Base-by-base conservation (phyloP, 2,888 invertebrate species). In the Sarcophaga rosellei region DNA sequence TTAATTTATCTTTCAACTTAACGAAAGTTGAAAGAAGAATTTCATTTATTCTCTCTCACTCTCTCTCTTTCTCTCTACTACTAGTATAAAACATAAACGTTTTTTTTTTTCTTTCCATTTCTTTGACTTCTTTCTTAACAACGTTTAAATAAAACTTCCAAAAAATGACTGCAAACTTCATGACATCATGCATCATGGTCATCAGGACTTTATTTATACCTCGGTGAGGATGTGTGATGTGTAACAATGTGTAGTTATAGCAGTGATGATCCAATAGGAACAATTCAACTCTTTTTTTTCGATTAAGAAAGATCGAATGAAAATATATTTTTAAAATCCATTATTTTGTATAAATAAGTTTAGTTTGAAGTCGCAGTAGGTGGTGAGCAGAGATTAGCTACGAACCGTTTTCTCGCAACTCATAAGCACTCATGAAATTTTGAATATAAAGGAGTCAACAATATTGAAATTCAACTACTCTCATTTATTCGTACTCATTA, bases 1-100 rank as follows among this genome's bases (percentile, higher is more conserved):
- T 84, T 86, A 86, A 86, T 86, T 86, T 86, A 86, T 86, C 84
- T 81, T 84, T 86, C 84, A 86, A 86, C 78, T 84, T 78, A 86
- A 86, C 84, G 78, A 78, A 84, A 85, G 81, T 78, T 84, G 81
- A 84, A 78, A 61, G 74, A 59, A 78, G 17, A 59, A 45, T 21
- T 68, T 78, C 62, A 69, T 45, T 53, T 25, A 53, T 53, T 53
- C 53, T 53, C 53, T 53, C 53, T 53, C 35, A 3, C 35, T 35
- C 44, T 65, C 10, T 21, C 6, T 25, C 25, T 47, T 47, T 59
- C 53, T 62, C 23, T 45, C 20, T 12, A 61, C 68, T 65, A 25
- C 4, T 15, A 57, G 4, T 57, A 72, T 17, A 70, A 70, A 21
- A 81, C 44, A 59, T 0, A 45, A 57, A 21, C 17, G 45, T 63